A percentile compares a stretch with the other conserved stretches of the same genome.
Conservation (phyloP, 2,113 vertebrate genomes). For the Theristicus caerulescens region DNA sequence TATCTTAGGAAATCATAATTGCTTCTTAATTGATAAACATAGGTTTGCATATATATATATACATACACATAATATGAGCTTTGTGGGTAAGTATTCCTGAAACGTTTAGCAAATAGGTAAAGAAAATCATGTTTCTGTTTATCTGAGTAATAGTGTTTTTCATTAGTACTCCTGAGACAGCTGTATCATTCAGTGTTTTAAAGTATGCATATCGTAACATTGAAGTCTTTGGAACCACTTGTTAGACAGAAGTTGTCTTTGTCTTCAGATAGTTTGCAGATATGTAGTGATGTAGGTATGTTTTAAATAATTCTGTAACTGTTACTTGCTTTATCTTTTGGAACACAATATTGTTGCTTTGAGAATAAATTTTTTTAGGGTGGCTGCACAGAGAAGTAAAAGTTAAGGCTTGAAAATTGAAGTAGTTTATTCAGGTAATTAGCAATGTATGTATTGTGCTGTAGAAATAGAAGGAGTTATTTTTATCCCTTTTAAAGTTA, state of each 20-base stretch:
- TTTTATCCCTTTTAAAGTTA: constrained; percentile 66
- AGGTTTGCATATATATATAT: constrained; percentile 66
- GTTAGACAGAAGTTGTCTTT: constrained; percentile 70
- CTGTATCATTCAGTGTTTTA: constrained; percentile 66
- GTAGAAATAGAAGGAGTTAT: constrained; percentile 71
- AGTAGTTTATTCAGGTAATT: constrained; percentile 71
- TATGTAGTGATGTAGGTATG: constrained; percentile 67
- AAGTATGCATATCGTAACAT: constrained; percentile 71
- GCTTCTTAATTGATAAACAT: constrained; percentile 75
- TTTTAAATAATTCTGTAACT: constrained; percentile 66
- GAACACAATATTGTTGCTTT: constrained; percentile 70
- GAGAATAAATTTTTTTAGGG: constrained; percentile 60
- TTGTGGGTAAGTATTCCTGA: constrained; percentile 84
- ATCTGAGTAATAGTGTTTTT: constrained; percentile 69
- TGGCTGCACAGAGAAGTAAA: constrained; percentile 63
- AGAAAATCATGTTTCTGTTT: constrained; percentile 70
- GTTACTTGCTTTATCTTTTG: constrained; percentile 63
- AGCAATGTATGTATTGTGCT: constrained; percentile 77
- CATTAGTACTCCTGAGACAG: constrained; percentile 66
- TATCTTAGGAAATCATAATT: constrained; percentile 75
- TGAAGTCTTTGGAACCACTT: constrained; percentile 72
- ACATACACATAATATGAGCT: constrained; percentile 65
- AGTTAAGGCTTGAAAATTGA: constrained; percentile 69
- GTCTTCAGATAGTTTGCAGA: constrained; percentile 62
- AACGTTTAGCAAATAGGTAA: constrained; percentile 75